phyloP scores from a whole-genome alignment of 2,797 vertebrate genomes.

The Pipistrellus kuhlii region DNA sequence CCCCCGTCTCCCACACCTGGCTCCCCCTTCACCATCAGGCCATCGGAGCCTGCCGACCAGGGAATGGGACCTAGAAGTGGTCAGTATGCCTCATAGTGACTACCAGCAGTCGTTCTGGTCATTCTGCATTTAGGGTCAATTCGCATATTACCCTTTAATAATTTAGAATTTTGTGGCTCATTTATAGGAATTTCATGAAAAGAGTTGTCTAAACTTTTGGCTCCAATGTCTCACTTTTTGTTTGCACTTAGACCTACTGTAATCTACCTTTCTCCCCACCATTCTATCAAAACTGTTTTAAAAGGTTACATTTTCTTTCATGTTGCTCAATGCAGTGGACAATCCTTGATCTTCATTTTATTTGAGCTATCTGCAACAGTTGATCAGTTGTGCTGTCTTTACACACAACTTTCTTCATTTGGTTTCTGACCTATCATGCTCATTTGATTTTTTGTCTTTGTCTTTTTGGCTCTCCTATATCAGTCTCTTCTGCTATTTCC shows the following conservation, averaged over 20 bases:
- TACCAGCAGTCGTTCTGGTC: too few relatives aligned
- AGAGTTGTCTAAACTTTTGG: background rate
- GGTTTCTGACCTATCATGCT: background rate
- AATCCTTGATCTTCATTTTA: background rate
- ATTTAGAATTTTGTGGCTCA: background rate
- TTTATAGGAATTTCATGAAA: background rate
- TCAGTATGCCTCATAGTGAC: too few relatives aligned
- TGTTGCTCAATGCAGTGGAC: background rate
- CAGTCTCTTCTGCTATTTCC: background rate
- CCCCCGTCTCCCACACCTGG: too few relatives aligned
- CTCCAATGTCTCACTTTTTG: background rate
- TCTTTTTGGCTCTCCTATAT: background rate
- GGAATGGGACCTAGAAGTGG: too few relatives aligned
- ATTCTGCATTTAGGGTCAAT: too few relatives aligned
- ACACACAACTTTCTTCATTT: background rate
- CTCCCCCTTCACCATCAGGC: too few relatives aligned
- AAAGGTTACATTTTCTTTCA: background rate
- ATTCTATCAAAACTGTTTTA: background rate
- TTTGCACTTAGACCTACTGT: background rate
- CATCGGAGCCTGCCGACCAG: too few relatives aligned
- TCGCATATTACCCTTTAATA: too few relatives aligned
- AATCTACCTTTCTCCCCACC: background rate
- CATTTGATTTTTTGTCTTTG: background rate
- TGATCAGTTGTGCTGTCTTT: background rate
- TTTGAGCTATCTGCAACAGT: background rate